Percentiles rank a stretch among this genome's conserved stretches.
Evolutionary conservation across 2,113 vertebrate genomes (phyloP).

Genomic region (Calyptommatus sinebrachiatus): DNA sequence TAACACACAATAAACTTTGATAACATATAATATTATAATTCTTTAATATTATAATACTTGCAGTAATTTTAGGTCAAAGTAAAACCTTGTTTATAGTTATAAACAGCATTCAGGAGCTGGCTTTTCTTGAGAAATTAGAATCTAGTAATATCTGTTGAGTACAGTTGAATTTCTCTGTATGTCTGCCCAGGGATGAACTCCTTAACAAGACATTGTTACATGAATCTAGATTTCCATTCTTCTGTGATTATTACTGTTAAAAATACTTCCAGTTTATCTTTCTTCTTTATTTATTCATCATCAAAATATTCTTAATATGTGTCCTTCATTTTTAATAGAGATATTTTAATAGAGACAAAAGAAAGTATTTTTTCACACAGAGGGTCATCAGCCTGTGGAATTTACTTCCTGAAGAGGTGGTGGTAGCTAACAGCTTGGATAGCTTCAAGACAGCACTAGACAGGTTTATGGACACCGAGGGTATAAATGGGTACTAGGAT

Average conservation of each 20-base stretch:
- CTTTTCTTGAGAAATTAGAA: not conserved
- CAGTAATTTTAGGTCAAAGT: not conserved
- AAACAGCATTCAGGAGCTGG: not conserved
- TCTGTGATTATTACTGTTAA: not conserved
- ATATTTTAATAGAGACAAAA: no score
- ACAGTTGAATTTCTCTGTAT: not conserved
- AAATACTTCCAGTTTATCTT: no score
- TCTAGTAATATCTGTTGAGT: not conserved
- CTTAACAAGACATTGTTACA: not conserved
- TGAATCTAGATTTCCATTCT: not conserved
- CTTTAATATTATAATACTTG: not conserved
- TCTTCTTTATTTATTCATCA: not conserved
- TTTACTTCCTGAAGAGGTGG: no score
- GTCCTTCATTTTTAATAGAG: not conserved
- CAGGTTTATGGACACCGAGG: no score
- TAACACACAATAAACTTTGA: not conserved
- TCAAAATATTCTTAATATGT: not conserved
- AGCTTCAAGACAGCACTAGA: no score
- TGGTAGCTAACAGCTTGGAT: no score
- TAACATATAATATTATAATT: not conserved
- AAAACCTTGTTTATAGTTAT: not conserved
- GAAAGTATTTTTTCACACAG: no score
- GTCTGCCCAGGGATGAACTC: no score
- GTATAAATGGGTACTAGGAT: no score
- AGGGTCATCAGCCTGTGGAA: no score